Conservation (phyloP, 2,888 invertebrate genomes). For the Harpalus rubripes region DNA sequence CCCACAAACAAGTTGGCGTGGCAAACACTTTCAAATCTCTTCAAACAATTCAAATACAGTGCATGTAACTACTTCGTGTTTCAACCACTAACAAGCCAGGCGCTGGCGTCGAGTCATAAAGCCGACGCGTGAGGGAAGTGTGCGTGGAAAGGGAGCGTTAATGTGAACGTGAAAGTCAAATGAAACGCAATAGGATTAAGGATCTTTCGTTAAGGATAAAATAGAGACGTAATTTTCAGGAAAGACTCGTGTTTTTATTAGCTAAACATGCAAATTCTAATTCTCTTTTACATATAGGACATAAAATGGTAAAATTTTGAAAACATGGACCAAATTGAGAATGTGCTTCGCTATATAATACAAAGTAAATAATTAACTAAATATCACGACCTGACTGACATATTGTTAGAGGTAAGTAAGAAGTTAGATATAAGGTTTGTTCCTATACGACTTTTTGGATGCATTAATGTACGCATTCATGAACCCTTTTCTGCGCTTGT, state of each 20-base stretch:
- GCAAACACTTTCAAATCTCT: slow-evolving; percentile 66
- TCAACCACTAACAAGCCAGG: slow-evolving; percentile 51
- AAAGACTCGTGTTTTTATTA: slow-evolving; percentile 3
- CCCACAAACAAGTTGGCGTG: slow-evolving; percentile 39
- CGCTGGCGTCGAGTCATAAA: slow-evolving; percentile 47
- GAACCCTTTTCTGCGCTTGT: too few species aligned
- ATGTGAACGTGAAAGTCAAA: slow-evolving; percentile 6
- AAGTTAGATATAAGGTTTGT: too few species aligned
- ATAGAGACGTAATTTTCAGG: neutral
- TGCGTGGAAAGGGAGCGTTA: slow-evolving; percentile 28
- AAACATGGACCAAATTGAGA: too few species aligned
- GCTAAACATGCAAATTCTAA: neutral
- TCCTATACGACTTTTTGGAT: too few species aligned
- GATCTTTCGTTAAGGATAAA: slow-evolving; percentile 6
- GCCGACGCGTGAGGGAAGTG: slow-evolving; percentile 19
- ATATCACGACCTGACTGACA: too few species aligned
- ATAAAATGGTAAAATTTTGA: too few species aligned
- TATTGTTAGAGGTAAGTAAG: too few species aligned
- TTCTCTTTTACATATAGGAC: neutral
- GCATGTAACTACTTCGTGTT: slow-evolving; percentile 62
- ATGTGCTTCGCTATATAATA: too few species aligned
- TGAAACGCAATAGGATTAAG: slow-evolving; percentile 29
- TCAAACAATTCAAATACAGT: slow-evolving; percentile 66
- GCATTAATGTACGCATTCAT: too few species aligned
- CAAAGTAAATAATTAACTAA: too few species aligned